Evolutionary conservation across 1,140 invertebrate genomes (phyloP), one percentile per base, ranked within the genome.

Genomic region (Anastrepha ludens): DNA sequence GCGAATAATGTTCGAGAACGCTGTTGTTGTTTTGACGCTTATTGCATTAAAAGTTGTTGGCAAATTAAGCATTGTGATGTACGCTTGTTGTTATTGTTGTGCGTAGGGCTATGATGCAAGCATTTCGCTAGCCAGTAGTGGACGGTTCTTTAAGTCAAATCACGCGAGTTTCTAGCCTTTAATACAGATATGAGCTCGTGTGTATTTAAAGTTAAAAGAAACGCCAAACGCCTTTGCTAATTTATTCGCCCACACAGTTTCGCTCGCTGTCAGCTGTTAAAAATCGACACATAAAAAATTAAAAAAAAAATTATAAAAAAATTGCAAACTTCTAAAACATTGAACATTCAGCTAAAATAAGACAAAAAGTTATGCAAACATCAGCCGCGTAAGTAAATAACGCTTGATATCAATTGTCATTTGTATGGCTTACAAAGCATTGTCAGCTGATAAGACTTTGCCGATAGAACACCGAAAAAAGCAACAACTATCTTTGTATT

Each of bases 391-490:
- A 78, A 78, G 20, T 55, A 81, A 55, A 29, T 81, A 81, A 81
- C 6, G 2, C n/a, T 81, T 55, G 4, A 55, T 81, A 81, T 81
- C 74, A 17, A 81, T 58, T 81, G 44, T 55, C n/a, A n/a, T 58
- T 47, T 50, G 50, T 29, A 0, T 55, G 47, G 47, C 74, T 81
- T 81, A 55, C 41, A 20, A 55, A 81, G 15, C 11, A 81, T 29
- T 81, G 74, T 20, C 74, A 81, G 55, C n/a, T 55, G 74, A 81
- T 81, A 81, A 81, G 17, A 58, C 17, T 29, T 55, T 81, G n/a
- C 47, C 47, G 20, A 29, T 67, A 67, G 5, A 29, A 67, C 4
- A 81, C 39, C 44, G 6, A 65, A 29, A 67, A 8, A 4, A 74
- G 6, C 67, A 47, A 44, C 67, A 47, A 74, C 67, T 44, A 74